Evolutionary conservation across 2,888 invertebrate genomes (phyloP).

Genomic region (Rhopalosiphum nymphaeae): DNA sequence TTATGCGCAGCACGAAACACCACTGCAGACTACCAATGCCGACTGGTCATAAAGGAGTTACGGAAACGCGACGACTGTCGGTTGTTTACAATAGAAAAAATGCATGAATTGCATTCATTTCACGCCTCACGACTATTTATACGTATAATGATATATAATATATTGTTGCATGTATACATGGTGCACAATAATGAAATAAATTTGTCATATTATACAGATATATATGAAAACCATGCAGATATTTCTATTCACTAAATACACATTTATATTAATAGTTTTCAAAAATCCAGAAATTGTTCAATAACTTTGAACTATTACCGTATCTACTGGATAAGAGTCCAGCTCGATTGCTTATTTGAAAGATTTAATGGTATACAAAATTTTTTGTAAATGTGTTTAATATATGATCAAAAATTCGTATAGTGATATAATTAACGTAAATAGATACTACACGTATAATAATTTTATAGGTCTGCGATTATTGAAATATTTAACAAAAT

Average conservation of each 20-base stretch:
- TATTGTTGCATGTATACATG: not conserved
- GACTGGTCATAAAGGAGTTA: not conserved
- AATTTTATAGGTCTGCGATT: not conserved
- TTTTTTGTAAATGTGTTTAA: not conserved
- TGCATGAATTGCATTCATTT: constrained; percentile 32
- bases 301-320: not conserved
- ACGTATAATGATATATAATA: not conserved
- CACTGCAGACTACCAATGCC: not conserved
- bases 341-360: not conserved
- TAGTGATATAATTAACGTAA: not conserved
- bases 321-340: not conserved
- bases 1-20: not conserved
- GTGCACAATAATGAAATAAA: constrained; percentile 5
- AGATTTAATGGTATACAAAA: not conserved
- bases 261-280: not conserved
- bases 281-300: not conserved
- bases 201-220: not conserved
- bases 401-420: not conserved
- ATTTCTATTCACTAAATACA: constrained; percentile 3
- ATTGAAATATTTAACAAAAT: not conserved
- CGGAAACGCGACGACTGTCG: not conserved
- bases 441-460: not conserved
- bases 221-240: not conserved
- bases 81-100: not conserved
- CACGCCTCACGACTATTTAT: not conserved